Evolutionary conservation across 2,797 vertebrate genomes (phyloP), one percentile per base, ranked within the genome.

Genomic region (Sylvia borin): DNA sequence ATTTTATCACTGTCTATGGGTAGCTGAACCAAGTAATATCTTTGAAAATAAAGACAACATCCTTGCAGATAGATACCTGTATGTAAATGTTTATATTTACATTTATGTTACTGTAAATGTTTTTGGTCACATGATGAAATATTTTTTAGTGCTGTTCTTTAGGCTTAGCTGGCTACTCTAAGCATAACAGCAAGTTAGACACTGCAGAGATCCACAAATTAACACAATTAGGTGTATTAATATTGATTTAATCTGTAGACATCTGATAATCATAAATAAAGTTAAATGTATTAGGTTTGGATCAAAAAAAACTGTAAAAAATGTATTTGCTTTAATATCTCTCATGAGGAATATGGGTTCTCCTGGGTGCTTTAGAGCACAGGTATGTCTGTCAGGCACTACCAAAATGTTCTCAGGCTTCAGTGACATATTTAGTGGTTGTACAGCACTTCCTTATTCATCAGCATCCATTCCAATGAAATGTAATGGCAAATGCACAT

Each of bases 401-500:
- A 55, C 13, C 20, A 57, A 71, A 94, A 50, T 43, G 17, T 77
- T 88, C 67, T 68, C 13, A 55, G 34, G 22, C 40, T 85, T 90
- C 79, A 79, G 45, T 62, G 82, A 88, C 34, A 65, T 60, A 48
- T 77, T 68, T 91, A 65, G 73, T 57, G 11, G 18, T 66, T 68
- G 71, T 50, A 77, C 20, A 5, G 53, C 71, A 36, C 14, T 94
- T 96, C 22, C 38, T 84, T 94, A 58, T 71, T 89, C 91, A 94
- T 73, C 72, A 93, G 53, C 11, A 87, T 91, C n/a, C 81, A 34
- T 74, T 70, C 71, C 86, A 95, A 65, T 20, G 21, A 93, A 92
- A 91, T 6, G 8, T 57, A 86, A 66, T 78, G 64, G 90, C 68
- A 95, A 96, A 90, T 78, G 31, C 66, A 89, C 66, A n/a, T 92